phyloP scores from a whole-genome alignment of 2,113 vertebrate genomes.

The Melierax canorus region DNA sequence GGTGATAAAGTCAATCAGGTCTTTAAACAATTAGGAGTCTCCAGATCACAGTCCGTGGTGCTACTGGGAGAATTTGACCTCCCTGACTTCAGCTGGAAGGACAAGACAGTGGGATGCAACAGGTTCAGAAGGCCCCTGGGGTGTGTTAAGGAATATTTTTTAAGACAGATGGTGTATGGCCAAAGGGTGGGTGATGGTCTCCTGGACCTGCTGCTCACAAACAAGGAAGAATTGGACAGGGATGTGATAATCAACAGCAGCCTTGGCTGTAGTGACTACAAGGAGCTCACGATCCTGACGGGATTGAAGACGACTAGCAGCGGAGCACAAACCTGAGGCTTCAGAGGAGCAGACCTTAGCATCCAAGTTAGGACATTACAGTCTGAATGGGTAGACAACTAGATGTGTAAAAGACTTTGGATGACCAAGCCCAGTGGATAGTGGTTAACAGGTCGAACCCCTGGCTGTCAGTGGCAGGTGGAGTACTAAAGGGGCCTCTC shows the following conservation, averaged over 20 bases:
- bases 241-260: background rate
- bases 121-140: background rate
- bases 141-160: background rate
- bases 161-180: background rate
- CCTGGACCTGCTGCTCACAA: background rate
- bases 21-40: background rate
- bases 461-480: background rate
- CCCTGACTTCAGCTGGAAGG: background rate
- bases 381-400: background rate
- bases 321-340: background rate
- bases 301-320: background rate
- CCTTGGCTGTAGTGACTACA: background rate
- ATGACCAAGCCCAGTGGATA: background rate
- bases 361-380: background rate
- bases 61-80: background rate
- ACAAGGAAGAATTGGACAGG: background rate
- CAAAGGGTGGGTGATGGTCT: background rate
- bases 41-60: background rate
- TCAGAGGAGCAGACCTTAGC: background rate
- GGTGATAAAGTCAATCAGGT: background rate
- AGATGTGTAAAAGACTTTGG: background rate
- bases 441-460: background rate
- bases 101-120: background rate
- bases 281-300: background rate
- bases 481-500: background rate